Evolutionary conservation across 2,888 invertebrate genomes (phyloP), one percentile per base, ranked within the genome.

Genomic region (Pantelozetes paolii): DNA sequence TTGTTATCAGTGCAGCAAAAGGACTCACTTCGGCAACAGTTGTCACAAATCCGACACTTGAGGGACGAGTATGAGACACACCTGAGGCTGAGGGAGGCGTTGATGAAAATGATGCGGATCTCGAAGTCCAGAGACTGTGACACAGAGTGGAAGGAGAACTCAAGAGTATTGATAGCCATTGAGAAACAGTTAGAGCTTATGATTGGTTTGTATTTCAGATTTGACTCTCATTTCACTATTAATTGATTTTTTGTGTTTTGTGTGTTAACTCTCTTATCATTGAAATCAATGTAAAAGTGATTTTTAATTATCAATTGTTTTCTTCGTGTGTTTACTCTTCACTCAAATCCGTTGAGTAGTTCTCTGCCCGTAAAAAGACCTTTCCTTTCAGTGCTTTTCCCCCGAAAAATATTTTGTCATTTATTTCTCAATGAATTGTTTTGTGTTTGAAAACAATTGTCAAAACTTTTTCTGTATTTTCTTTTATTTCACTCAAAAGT

Each of bases 1-100:
- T 18, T 64, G 20, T 20, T 64, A n/a, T 32, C 64, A 2, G 42
- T 67, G n/a, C 23, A 18, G 11, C 67, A 67, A 11, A 67, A 67
- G 32, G 50, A 54, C 45, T 74, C 50, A 26, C 48, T 74, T 30
- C 70, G 70, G 26, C 48, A 54, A 18, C 74, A 74, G 40, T 59
- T 74, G 71, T 69, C 54, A 3, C 69, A 54, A 23, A 69, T 74
- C 26, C 8, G 54, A 26, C 42, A 62, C 13, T 26, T 74, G n/a
- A 69, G 74, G 8, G 70, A 74, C 20, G 70, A 74, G 26, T 74
- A 74, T 40, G 74, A 74, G 30, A 71, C 70, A 11, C 54, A 70
- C 28, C n/a, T 70, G 18, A 70, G 70, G 13, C 59, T 54, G 11
- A 30, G 48, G 32, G 74, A 74, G 30, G 74, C 74, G 40, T 32